phyloP scores from a whole-genome alignment of 2,888 invertebrate species.

The Hymenopus coronatus region DNA sequence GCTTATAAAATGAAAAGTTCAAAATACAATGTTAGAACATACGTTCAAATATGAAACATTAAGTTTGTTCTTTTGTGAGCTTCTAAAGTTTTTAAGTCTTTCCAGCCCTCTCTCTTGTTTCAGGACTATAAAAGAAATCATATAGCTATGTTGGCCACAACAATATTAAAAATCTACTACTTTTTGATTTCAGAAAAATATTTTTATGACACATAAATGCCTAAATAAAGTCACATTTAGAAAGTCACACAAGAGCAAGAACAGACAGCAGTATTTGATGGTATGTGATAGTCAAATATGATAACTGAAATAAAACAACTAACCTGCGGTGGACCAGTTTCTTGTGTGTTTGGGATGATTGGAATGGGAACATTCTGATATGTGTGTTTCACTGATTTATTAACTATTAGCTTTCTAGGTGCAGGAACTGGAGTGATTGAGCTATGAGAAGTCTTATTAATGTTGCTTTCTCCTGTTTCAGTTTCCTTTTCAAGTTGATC shows the following conservation, averaged over 20 bases:
- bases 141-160: too few species aligned
- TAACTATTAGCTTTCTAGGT: slow-evolving; percentile 37
- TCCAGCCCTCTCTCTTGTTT: too few species aligned
- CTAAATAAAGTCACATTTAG: not conserved
- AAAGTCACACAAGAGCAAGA: slow-evolving; percentile 2
- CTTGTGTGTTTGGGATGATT: slow-evolving; percentile 40
- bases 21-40: slow-evolving; percentile 24
- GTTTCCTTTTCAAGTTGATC: not conserved
- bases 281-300: not conserved
- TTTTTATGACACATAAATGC: too few species aligned
- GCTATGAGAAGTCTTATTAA: not conserved
- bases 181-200: too few species aligned
- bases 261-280: not conserved
- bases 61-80: slow-evolving; percentile 22
- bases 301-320: slow-evolving; percentile 7
- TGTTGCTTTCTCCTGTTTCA: slow-evolving; percentile 1
- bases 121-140: too few species aligned
- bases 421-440: slow-evolving; percentile 38
- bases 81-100: not conserved
- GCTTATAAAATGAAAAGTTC: slow-evolving; percentile 39
- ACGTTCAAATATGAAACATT: not conserved
- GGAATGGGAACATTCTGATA: slow-evolving; percentile 56
- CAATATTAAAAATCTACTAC: too few species aligned
- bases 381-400: slow-evolving; percentile 43
- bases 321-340: slow-evolving; percentile 22